These are phyloP conservation scores for Luehdorfia chinensis DNA, from an alignment of 1,140 invertebrate genomes.

Conservation along the genomic window DNA sequence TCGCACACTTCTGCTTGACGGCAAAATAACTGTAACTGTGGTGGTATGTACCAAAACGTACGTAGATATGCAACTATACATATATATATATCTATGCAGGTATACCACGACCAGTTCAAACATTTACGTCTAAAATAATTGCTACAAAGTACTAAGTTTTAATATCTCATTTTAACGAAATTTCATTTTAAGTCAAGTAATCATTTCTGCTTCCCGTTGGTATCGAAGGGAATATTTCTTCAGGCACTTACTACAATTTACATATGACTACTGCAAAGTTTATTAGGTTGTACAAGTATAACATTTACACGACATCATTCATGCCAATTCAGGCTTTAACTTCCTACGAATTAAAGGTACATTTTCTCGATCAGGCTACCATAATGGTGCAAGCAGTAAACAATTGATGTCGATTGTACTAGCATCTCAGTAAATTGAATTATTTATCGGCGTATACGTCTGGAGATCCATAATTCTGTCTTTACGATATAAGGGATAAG, in stretches of 20 bases:
- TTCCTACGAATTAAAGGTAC: background rate
- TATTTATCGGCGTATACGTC: slow-evolving; percentile 10
- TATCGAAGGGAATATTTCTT: slow-evolving; percentile 10
- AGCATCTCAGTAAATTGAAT: slow-evolving; percentile 4
- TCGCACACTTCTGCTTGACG: no score
- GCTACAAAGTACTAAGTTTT: no score
- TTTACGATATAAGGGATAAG: no score
- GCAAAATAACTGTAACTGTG: no score
- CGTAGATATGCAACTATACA: no score
- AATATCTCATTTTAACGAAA: slow-evolving; percentile 4
- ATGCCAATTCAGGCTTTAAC: background rate
- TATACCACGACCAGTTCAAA: no score
- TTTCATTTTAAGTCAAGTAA: slow-evolving; percentile 7
- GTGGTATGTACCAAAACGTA: no score
- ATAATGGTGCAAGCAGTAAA: slow-evolving; percentile 6
- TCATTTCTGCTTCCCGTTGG: slow-evolving; percentile 10
- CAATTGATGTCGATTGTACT: slow-evolving; percentile 14
- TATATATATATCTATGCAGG: no score
- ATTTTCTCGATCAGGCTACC: background rate
- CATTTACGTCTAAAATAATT: no score
- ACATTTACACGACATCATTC: slow-evolving; percentile 7
- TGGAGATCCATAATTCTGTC: slow-evolving; percentile 4
- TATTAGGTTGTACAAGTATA: slow-evolving; percentile 12
- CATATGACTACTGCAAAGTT: slow-evolving; percentile 13
- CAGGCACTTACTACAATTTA: slow-evolving; percentile 6